Evolutionary conservation across 2,888 invertebrate species (phyloP), one percentile per base, ranked within the genome.

Genomic region (Arge pagana): DNA sequence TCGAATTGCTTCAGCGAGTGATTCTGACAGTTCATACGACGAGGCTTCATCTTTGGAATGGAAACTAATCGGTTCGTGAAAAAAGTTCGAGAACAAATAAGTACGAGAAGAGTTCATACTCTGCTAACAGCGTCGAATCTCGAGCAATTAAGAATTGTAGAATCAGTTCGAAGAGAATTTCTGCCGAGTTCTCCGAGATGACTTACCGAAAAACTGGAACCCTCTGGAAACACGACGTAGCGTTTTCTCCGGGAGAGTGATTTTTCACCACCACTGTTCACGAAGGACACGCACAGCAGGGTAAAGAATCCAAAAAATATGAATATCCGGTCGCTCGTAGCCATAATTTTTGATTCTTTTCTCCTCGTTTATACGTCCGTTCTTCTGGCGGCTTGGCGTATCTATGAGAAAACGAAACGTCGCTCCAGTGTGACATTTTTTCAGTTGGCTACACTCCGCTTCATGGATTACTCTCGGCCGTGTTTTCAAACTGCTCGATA

Each of bases 191-290:
- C 8, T n/a, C 2, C 18, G 26, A 31, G 42, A 24, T 30, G 53
- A 81, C 84, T 83, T 67, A 86, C 86, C 54, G 86, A 85, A 75
- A 86, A 84, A 74, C 84, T 85, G 8, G 86, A 83, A 11, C 86
- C 87, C 71, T 87, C 86, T 1, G 87, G 87, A 75, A 87, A 87
- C 19, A 85, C 84, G 8, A 87, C 81, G 65, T 85, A 87, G 63
- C 87, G 79, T 62, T 81, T 83, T 55, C 77, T 79, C 52, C 86
- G 79, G 0, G 83, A 82, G 56, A 85, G 75, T 60, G 79, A 63
- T 58, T 72, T 79, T 11, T 77, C 70, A 42, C 61, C 59, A 7
- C 49, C 48, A 40, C 48, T 31, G 23, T 57, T 39, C 10, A 24
- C 59, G 1, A 48, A 50, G 24, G 52, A 50, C 16, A 53, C 48